Percentiles rank a stretch among this genome's conserved stretches.
Evolutionary conservation across 2,113 vertebrate species (phyloP).

Genomic region (Bostrychus sinensis): DNA sequence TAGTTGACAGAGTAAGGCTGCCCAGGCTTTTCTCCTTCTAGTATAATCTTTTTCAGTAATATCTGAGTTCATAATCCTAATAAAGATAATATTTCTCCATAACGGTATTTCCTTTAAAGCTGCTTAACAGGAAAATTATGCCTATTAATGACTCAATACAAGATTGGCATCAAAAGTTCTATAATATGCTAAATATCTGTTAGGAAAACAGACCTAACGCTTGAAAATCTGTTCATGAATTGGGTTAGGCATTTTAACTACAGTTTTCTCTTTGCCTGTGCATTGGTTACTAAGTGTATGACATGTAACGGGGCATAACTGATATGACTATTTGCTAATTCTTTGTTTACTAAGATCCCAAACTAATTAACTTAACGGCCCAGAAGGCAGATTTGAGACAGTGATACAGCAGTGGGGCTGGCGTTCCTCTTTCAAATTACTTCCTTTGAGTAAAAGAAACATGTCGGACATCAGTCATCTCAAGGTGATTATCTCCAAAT

Average conservation of each 20-base stretch:
- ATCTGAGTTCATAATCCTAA: too few species aligned
- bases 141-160: background rate
- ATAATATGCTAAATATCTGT: background rate
- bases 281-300: slow-evolving; percentile 19
- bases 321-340: slow-evolving; percentile 43
- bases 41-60: too few species aligned
- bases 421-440: slow-evolving; percentile 48
- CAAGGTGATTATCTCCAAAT: slow-evolving; percentile 64
- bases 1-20: too few species aligned
- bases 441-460: slow-evolving; percentile 44
- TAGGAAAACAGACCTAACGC: slow-evolving; percentile 5
- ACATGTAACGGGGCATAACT: slow-evolving; percentile 29
- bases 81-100: too few species aligned
- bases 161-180: background rate
- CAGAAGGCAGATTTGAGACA: slow-evolving; percentile 37
- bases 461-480: slow-evolving; percentile 49
- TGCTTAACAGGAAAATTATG: too few species aligned
- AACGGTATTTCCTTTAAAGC: too few species aligned
- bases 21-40: too few species aligned
- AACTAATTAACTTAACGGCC: slow-evolving; percentile 64
- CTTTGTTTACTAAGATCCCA: slow-evolving; percentile 57
- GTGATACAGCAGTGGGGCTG: slow-evolving; percentile 11
- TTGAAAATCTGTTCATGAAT: background rate
- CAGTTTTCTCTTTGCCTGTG: slow-evolving; percentile 19
- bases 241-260: slow-evolving; percentile 12